Percentiles rank a stretch among this genome's conserved stretches.
Evolutionary conservation across 2,113 vertebrate species (phyloP).

Genomic region (Equus quagga): DNA sequence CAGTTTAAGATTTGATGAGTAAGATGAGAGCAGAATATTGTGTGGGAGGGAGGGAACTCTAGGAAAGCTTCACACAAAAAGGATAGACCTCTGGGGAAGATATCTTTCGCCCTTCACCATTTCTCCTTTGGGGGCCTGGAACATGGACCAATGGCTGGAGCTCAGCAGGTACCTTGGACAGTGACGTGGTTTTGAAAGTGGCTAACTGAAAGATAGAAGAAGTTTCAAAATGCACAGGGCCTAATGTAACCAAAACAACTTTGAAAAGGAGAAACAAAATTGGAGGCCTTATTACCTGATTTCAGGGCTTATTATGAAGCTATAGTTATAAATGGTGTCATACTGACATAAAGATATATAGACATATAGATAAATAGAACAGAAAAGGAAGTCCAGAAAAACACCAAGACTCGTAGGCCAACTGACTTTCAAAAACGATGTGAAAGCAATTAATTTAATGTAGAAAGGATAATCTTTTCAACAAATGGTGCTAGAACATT

Average conservation of each 20-base stretch:
- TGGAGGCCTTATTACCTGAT: not conserved
- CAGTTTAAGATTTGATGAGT: not conserved
- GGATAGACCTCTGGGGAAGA: not conserved
- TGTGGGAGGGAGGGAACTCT: too few species aligned
- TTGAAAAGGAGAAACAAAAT: not conserved
- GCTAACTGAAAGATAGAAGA: not conserved
- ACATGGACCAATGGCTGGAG: not conserved
- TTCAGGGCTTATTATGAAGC: not conserved
- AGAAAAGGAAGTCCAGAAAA: not conserved
- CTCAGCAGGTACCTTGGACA: not conserved
- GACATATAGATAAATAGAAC: not conserved
- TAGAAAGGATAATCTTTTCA: not conserved
- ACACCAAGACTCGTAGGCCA: not conserved
- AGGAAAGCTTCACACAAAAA: not conserved
- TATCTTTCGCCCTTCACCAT: not conserved
- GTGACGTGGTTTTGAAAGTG: not conserved
- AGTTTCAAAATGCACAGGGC: not conserved
- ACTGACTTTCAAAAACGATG: not conserved
- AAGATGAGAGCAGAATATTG: not conserved
- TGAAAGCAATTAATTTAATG: not conserved
- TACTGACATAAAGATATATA: not conserved
- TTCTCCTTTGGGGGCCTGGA: not conserved
- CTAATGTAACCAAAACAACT: not conserved
- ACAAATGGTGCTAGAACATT: not conserved
- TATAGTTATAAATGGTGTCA: not conserved